Conservation (phyloP, 1,140 invertebrate species). For the Diprion similis region DNA sequence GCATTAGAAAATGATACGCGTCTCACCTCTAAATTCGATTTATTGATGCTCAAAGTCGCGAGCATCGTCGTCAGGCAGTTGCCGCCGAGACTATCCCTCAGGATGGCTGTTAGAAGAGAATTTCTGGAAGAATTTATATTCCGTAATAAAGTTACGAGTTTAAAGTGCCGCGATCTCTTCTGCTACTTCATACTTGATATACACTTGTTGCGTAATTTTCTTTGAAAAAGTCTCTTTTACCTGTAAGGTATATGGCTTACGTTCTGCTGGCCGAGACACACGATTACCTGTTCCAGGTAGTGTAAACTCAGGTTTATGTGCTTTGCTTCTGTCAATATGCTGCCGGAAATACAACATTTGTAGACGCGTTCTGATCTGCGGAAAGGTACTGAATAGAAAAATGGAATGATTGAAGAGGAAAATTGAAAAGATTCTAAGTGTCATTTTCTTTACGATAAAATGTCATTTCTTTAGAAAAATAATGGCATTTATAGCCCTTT, state of each 20-base stretch:
- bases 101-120: slow-evolving; percentile 70
- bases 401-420: too few relatives aligned
- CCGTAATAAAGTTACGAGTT: slow-evolving; percentile 17
- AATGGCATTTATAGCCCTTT: neutral
- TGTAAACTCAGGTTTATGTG: slow-evolving; percentile 74
- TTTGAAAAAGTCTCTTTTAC: slow-evolving; percentile 18
- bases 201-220: neutral
- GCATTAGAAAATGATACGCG: too few relatives aligned
- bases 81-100: slow-evolving; percentile 71
- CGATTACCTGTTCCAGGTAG: slow-evolving; percentile 74
- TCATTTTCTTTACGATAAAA: too few relatives aligned
- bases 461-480: too few relatives aligned
- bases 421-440: too few relatives aligned
- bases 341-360: slow-evolving; percentile 60
- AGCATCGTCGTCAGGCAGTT: slow-evolving; percentile 75
- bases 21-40: slow-evolving; percentile 61
- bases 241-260: slow-evolving; percentile 70
- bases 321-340: slow-evolving; percentile 67
- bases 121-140: slow-evolving; percentile 52
- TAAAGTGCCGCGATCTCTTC: slow-evolving; percentile 20
- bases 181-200: neutral
- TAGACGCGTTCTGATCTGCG: slow-evolving; percentile 60
- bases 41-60: slow-evolving; percentile 67
- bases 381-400: neutral
- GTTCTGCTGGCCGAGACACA: slow-evolving; percentile 67